A percentile compares a stretch with the other conserved stretches of the same genome.
Evolutionary conservation across 2,113 vertebrate genomes (phyloP).

Genomic region (Toxotes jaculatrix): DNA sequence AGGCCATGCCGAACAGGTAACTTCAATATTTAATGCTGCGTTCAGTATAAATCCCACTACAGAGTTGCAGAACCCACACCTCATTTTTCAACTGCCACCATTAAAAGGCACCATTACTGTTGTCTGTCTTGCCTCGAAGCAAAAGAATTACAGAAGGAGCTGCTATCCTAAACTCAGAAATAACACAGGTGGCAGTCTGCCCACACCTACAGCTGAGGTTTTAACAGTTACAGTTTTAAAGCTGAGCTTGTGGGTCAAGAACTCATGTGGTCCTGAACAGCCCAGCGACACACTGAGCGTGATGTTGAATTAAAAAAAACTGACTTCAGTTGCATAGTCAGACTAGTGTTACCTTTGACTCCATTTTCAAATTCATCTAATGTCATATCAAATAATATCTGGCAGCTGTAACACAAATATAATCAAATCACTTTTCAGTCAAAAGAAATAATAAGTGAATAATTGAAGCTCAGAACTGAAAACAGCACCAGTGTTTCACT

Average conservation of each 20-base stretch:
- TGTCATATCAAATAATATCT: neutral
- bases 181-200: neutral
- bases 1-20: constrained; percentile 47
- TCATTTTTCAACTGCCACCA: constrained; percentile 27
- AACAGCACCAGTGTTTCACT: neutral
- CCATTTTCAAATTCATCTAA: neutral
- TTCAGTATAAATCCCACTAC: constrained; percentile 23
- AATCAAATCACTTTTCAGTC: neutral
- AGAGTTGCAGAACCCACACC: constrained; percentile 20
- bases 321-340: constrained; percentile 16
- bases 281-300: neutral
- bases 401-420: neutral
- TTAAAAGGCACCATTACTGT: neutral
- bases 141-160: constrained; percentile 2
- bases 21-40: constrained; percentile 44
- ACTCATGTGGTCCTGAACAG: neutral
- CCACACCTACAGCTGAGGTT: neutral
- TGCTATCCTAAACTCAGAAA: constrained; percentile 7
- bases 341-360: neutral
- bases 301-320: constrained; percentile 17
- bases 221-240: constrained; percentile 4
- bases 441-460: constrained; percentile 17
- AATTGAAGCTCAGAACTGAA: constrained; percentile 25
- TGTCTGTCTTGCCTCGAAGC: constrained; percentile 23
- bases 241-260: constrained; percentile 30